Evolutionary conservation across 2,888 invertebrate genomes (phyloP), one percentile per base, ranked within the genome.

Genomic region (Dioctria linearis): DNA sequence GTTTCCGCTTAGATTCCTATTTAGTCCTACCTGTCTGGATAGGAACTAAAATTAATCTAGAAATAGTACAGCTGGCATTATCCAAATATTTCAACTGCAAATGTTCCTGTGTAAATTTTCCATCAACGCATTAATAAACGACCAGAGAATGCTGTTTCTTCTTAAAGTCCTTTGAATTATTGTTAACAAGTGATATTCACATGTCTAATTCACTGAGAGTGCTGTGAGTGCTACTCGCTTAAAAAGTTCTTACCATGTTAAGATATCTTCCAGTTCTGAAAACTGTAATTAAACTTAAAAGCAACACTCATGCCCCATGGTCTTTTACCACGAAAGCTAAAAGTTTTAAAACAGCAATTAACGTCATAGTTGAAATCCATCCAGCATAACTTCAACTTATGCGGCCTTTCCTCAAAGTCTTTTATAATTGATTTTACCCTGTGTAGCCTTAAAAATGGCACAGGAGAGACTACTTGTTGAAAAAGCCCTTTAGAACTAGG

Each of bases 401-500:
- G 43, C 69, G 43, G 51, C 51, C 43, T 69, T 69, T 54, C 69
- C 49, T 51, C 51, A 69, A 51, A 69, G 69, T 39, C n/a, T 69
- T 69, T 69, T 39, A 51, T 69, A 69, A 69, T 69, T 69, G 69
- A 69, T 69, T 69, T 51, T 51, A 25, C 69, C 51, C 51, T 69
- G 51, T 49, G 39, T 25, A 25, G 51, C 37, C 69, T 51, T 9
- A 37, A 67, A 67, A 69, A 39, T 61, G 61, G 61, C 61, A 37
- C 6, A 39, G 57, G 40, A 39, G 57, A 42, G 73, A 59, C 73
- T 73, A 73, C 73, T 73, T 73, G 73, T 73, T 73, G 73, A 73
- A 40, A 57, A 73, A 59, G 57, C 57, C 57, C 73, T 57, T 42
- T n/a, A 57, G 57, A 73, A 73, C n/a, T 73, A 43, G 73, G 73